Conservation (phyloP, 2,113 vertebrate genomes). For the Pelodiscus sinensis region DNA sequence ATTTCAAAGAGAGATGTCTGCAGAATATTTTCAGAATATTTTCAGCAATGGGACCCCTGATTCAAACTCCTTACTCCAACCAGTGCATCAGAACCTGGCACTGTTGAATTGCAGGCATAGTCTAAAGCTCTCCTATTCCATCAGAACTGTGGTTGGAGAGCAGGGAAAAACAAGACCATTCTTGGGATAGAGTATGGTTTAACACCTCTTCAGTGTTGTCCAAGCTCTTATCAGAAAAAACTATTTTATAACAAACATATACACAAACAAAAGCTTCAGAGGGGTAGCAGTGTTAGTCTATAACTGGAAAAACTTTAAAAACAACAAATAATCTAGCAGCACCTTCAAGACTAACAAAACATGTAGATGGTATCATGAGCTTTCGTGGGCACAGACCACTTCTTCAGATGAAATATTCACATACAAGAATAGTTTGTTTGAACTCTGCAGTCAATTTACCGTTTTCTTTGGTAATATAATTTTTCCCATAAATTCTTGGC, state of each 20-base stretch:
- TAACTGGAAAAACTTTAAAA: too few relatives aligned
- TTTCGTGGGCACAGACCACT: too few relatives aligned
- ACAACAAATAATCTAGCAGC: too few relatives aligned
- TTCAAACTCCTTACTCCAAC: neutral
- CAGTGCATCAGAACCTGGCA: neutral
- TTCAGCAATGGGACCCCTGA: neutral
- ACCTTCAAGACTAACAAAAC: too few relatives aligned
- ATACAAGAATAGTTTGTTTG: neutral
- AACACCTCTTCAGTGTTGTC: neutral
- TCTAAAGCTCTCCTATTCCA: neutral
- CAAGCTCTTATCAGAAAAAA: neutral
- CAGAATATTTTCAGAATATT: neutral
- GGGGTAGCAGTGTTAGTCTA: too few relatives aligned
- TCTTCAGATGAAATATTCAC: too few relatives aligned
- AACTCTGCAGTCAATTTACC: neutral
- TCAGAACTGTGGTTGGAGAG: neutral
- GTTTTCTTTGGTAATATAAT: neutral
- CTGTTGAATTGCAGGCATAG: neutral
- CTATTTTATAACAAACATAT: neutral
- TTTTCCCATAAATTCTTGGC: neutral
- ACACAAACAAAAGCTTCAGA: neutral
- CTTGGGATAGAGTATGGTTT: neutral
- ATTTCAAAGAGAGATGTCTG: slow-evolving; percentile 6
- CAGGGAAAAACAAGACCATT: rapidly evolving
- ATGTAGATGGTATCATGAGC: too few relatives aligned